phyloP scores from a whole-genome alignment of 2,888 invertebrate genomes.

The Dasypogon diadema region DNA sequence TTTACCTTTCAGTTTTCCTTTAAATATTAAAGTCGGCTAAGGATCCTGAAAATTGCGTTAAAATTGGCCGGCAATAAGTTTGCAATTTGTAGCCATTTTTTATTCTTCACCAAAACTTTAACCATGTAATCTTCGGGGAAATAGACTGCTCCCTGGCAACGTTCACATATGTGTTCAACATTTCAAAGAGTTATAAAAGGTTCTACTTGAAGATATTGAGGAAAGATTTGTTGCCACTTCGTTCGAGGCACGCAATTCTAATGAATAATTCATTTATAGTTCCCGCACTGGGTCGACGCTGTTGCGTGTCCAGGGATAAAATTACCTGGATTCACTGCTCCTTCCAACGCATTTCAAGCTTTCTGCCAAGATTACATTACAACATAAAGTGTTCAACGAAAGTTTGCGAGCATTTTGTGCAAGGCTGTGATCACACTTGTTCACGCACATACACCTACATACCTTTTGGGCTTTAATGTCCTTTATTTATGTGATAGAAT shows the following conservation, averaged over 20 bases:
- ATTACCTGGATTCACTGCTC: conserved; percentile 28
- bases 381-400: conserved; percentile 13
- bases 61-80: conserved; percentile 46
- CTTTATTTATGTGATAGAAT: too few species aligned
- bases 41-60: conserved; percentile 28
- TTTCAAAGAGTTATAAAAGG: conserved; percentile 43
- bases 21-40: conserved; percentile 44
- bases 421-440: not conserved
- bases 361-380: conserved; percentile 19
- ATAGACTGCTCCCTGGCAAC: not conserved
- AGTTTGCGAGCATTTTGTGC: not conserved
- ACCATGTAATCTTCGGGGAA: conserved; percentile 8
- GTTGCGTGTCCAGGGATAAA: conserved; percentile 29
- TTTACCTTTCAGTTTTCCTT: conserved; percentile 39
- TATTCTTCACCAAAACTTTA: conserved; percentile 20
- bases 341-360: not conserved
- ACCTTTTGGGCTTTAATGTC: conserved; percentile 9
- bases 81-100: conserved; percentile 38
- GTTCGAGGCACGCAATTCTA: conserved; percentile 45
- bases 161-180: not conserved
- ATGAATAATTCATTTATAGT: conserved; percentile 45
- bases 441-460: not conserved
- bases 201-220: conserved; percentile 20
- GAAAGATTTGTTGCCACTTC: conserved; percentile 47
- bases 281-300: conserved; percentile 18